Conservation (phyloP, 2,888 invertebrate genomes). For the Nymphalis c-album region DNA sequence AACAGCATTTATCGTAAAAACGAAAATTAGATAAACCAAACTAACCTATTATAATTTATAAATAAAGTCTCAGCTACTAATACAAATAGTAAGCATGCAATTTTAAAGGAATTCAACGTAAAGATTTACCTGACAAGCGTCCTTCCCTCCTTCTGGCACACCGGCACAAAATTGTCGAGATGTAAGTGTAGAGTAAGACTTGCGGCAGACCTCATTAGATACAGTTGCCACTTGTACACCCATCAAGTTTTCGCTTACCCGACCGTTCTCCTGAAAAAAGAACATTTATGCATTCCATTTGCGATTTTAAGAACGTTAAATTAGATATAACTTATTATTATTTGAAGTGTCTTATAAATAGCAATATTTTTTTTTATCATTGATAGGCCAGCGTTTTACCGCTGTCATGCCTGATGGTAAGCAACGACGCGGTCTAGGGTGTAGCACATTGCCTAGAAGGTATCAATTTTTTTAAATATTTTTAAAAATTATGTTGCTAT, state of each 20-base stretch:
- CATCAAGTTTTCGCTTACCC: conserved; percentile 50
- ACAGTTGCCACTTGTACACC: conserved; percentile 52
- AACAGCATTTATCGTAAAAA: no score
- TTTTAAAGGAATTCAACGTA: conserved; percentile 1
- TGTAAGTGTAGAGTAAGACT: conserved; percentile 51
- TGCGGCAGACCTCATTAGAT: conserved; percentile 47
- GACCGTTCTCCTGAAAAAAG: conserved; percentile 54
- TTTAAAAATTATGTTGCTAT: no score
- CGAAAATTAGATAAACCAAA: no score
- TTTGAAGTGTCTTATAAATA: no score
- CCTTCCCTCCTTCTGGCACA: conserved; percentile 62
- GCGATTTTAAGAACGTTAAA: background rate
- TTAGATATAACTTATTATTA: background rate
- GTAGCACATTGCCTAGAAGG: no score
- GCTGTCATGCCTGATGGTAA: no score
- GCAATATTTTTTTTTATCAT: no score
- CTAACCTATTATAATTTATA: no score
- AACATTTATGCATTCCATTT: conserved; percentile 6
- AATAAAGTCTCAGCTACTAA: no score
- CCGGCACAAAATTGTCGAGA: conserved; percentile 69
- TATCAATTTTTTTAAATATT: no score
- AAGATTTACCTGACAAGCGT: conserved; percentile 65
- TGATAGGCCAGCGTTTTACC: no score
- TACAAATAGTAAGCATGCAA: background rate
- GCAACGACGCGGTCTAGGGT: no score